Conservation (phyloP, 2,797 vertebrate species). For the Prionace glauca region DNA sequence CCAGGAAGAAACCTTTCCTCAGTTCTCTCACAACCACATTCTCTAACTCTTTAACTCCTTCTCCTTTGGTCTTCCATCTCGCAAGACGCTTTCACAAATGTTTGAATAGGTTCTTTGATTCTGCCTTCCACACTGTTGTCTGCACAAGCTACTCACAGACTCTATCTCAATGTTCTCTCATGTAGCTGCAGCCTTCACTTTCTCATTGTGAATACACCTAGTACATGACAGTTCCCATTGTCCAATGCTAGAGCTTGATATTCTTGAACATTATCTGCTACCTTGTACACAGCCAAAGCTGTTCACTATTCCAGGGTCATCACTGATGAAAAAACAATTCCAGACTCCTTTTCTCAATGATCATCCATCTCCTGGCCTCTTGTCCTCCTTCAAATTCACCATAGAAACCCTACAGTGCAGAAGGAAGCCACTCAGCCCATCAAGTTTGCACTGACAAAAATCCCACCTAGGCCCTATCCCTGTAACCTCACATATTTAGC, state of each 20-base stretch:
- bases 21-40: neutral
- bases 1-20: too few relatives aligned
- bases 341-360: neutral
- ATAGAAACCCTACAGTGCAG: too few relatives aligned
- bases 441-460: too few relatives aligned
- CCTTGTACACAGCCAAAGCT: neutral
- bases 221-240: neutral
- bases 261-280: neutral
- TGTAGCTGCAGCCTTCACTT: neutral
- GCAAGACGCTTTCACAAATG: neutral
- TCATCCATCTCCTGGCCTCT: neutral
- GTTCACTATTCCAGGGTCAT: neutral
- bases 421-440: too few relatives aligned
- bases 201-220: neutral
- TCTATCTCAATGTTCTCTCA: neutral
- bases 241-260: neutral
- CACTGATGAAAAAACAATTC: neutral
- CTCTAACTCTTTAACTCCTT: neutral
- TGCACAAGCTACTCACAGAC: neutral
- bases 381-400: too few relatives aligned
- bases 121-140: neutral
- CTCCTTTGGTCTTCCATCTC: neutral
- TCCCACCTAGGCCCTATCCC: too few relatives aligned
- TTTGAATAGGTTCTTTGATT: neutral
- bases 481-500: too few relatives aligned